Base-by-base conservation (phyloP, 2,797 vertebrate genomes). In the Gallinago solitaria region DNA sequence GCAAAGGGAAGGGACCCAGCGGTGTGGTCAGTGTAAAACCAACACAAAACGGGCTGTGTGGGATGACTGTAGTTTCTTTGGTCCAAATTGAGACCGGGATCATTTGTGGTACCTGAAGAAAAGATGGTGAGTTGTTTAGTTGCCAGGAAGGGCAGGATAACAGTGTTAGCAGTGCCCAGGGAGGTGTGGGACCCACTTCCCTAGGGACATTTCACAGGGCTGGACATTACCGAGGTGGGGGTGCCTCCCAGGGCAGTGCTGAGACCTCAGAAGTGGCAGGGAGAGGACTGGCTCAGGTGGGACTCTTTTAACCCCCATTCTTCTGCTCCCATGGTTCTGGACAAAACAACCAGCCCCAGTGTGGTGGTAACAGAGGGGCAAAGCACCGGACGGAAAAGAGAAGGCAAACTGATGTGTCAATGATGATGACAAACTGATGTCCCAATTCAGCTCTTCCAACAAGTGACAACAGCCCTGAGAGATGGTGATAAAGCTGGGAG, bases 311-410 rank as follows among this genome's bases (percentile, higher is more conserved):
- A 39, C 8, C 11, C 17, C 16, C 27, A 53, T 11, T 47, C 25
- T 41, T 79, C 59, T 76, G n/a, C 28, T 83, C 16, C 45, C 12
- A 1, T 68, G 3, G 3, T 41, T 77, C 61, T 60, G 32, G 68
- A 56, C 25, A 21, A n/a, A 75, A 61, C 27, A 30, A 15, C 43
- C 24, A 10, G 9, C n/a, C 47, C 0, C 0, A 51, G 25, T 3
- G 3, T 1, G 1, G 16, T 59, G 39, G 2, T 16, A 54, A 59
- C 3, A 45, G 30, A 73, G 6, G n/a, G 20, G 13, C 2, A 11
- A 73, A 89, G 64, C 41, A n/a, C 30, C 13, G 11, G 53, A 8
- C 33, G 45, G 30, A 57, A 64, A 39, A 54, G 63, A 57, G 61
- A 64, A 69, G 45, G 57, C 41, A 57, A 89, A 73, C 5, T 35